These are phyloP conservation scores for Ganaspis brasiliensis DNA, from an alignment of 2,888 invertebrate genomes.

Conservation along the genomic window DNA sequence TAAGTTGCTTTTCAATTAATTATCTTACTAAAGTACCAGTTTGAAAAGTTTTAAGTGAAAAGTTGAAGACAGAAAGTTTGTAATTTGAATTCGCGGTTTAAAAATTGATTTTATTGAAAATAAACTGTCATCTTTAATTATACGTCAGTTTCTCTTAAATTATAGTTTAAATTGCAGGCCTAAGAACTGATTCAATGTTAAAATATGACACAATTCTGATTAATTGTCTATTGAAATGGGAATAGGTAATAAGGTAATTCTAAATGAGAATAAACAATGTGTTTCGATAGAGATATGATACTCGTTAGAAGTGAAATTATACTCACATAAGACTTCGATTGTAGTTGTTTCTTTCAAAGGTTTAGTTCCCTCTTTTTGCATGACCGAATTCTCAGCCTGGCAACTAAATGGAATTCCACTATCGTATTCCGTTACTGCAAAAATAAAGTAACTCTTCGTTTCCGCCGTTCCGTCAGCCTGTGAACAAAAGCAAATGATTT, in stretches of 20 bases:
- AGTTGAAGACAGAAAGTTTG: background rate
- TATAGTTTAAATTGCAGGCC: no score
- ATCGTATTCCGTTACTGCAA: slow-evolving; percentile 91
- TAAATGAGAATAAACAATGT: background rate
- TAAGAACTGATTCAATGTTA: no score
- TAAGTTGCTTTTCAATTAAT: slow-evolving; percentile 22
- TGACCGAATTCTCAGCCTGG: slow-evolving; percentile 91
- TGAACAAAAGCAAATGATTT: slow-evolving; percentile 58
- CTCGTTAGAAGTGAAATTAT: slow-evolving; percentile 68
- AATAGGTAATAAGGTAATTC: no score
- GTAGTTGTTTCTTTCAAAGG: slow-evolving; percentile 87
- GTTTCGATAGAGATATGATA: background rate
- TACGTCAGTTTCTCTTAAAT: no score
- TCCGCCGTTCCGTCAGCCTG: slow-evolving; percentile 91
- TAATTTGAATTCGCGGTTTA: no score
- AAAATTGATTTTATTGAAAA: no score
- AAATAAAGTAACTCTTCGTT: slow-evolving; percentile 89
- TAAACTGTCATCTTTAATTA: no score
- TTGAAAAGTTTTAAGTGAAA: slow-evolving; percentile 4
- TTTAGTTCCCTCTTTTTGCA: slow-evolving; percentile 87
- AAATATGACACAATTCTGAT: no score
- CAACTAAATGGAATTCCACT: slow-evolving; percentile 91
- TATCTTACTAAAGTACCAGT: background rate
- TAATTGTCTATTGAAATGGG: no score
- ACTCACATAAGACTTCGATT: slow-evolving; percentile 94